These are phyloP conservation scores for Schmidtea mediterranea DNA, from an alignment of 1,140 invertebrate genomes.

Conservation along the genomic window DNA sequence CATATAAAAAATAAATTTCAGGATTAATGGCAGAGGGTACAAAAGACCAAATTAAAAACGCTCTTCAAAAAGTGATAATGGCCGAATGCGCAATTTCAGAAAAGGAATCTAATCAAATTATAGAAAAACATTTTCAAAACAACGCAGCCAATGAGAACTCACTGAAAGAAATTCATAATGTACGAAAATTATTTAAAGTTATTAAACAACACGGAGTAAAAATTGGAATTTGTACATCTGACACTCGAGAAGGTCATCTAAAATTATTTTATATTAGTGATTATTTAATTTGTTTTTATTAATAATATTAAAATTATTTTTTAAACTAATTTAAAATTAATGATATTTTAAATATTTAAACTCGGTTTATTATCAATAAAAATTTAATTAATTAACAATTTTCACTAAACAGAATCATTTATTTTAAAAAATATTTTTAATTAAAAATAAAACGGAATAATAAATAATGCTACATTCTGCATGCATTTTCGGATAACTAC, in stretches of 20 bases:
- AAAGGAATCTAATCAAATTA: conserved; percentile 11
- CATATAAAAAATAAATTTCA: no score
- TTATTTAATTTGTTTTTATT: neutral
- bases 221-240: conserved; percentile 29
- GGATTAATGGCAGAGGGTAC: conserved; percentile 29
- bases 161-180: conserved; percentile 22
- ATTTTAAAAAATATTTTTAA: no score
- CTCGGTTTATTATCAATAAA: no score
- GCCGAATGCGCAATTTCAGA: conserved; percentile 16
- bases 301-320: neutral
- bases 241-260: conserved; percentile 21
- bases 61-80: conserved; percentile 18
- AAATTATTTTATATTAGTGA: conserved; percentile 15
- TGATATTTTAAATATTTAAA: no score
- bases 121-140: conserved; percentile 6
- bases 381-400: no score
- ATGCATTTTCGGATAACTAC: no score
- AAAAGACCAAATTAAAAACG: conserved; percentile 17
- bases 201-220: conserved; percentile 25
- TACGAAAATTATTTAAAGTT: conserved; percentile 23
- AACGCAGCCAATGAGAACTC: conserved; percentile 6
- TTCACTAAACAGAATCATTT: no score
- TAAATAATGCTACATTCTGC: no score
- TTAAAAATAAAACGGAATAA: no score
- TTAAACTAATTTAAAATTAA: neutral